Conservation (phyloP, 2,888 invertebrate genomes). For the Polietes domitor region DNA sequence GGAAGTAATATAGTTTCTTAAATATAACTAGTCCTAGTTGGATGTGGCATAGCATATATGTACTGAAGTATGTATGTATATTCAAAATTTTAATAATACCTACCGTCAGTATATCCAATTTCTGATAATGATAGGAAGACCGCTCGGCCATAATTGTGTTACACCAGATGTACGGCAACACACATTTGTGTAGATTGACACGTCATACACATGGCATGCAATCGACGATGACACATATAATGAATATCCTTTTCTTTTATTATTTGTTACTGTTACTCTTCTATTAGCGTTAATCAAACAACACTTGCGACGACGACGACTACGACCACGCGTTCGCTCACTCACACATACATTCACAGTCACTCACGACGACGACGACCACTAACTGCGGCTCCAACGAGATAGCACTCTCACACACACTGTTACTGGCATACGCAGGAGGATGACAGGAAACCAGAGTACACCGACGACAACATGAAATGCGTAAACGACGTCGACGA, state of each 20-base stretch:
- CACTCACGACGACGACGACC: neutral
- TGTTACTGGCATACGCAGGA: neutral
- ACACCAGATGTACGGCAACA: conserved; percentile 81
- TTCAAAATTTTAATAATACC: conserved; percentile 66
- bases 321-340: conserved; percentile 18
- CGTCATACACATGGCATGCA: conserved; percentile 80
- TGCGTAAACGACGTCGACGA: neutral
- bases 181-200: conserved; percentile 81
- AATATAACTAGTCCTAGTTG: no score
- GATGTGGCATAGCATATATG: no score
- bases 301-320: neutral
- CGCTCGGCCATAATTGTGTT: conserved; percentile 82
- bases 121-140: conserved; percentile 80
- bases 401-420: neutral
- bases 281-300: conserved; percentile 8
- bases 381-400: neutral
- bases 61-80: no score
- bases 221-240: conserved; percentile 66
- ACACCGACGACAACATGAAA: conserved; percentile 17
- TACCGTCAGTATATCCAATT: conserved; percentile 82
- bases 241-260: conserved; percentile 48
- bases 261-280: conserved; percentile 17
- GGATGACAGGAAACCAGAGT: conserved; percentile 17
- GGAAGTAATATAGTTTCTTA: no score
- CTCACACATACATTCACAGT: conserved; percentile 4